A percentile compares a stretch with the other conserved stretches of the same genome.
These are phyloP conservation scores for Yasuhikotakia modesta DNA, from an alignment of 2,797 vertebrate genomes.

Conservation along the genomic window DNA sequence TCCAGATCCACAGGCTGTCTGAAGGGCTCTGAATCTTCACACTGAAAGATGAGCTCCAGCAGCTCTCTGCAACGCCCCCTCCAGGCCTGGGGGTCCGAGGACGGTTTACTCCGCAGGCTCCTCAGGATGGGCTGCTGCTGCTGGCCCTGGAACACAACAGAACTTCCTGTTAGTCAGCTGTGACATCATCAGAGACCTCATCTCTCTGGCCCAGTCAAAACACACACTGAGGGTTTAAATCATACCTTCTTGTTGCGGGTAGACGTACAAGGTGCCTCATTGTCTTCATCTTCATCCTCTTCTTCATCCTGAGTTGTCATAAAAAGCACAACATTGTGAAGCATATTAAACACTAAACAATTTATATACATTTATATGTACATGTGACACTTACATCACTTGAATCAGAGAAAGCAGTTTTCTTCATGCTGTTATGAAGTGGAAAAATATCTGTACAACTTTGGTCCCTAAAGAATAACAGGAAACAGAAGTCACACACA, in stretches of 20 bases:
- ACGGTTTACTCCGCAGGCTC: constrained; percentile 84
- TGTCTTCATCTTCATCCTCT: constrained; percentile 95
- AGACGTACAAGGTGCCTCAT: constrained; percentile 91
- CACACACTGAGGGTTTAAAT: no score
- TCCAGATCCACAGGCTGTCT: constrained; percentile 94
- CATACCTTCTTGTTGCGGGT: constrained; percentile 91
- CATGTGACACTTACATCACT: constrained; percentile 57
- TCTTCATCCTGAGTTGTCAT: constrained; percentile 81
- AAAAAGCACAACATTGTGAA: constrained; percentile 23
- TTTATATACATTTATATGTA: no score
- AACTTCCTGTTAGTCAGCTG: constrained; percentile 2
- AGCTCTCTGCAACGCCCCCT: constrained; percentile 92
- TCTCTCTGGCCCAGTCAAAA: neutral
- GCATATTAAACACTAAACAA: no score
- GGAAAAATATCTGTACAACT: constrained; percentile 92
- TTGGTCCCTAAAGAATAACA: constrained; percentile 88
- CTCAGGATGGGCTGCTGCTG: constrained; percentile 88
- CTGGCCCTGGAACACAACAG: constrained; percentile 77
- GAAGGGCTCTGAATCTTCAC: constrained; percentile 98
- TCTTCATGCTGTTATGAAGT: constrained; percentile 94
- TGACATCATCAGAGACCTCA: neutral
- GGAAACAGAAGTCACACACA: neutral
- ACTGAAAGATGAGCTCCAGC: constrained; percentile 95
- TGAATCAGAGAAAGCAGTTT: constrained; percentile 92
- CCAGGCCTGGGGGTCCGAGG: constrained; percentile 88